Base-by-base conservation (phyloP, 2,888 invertebrate species). In the Axea sp. region DNA sequence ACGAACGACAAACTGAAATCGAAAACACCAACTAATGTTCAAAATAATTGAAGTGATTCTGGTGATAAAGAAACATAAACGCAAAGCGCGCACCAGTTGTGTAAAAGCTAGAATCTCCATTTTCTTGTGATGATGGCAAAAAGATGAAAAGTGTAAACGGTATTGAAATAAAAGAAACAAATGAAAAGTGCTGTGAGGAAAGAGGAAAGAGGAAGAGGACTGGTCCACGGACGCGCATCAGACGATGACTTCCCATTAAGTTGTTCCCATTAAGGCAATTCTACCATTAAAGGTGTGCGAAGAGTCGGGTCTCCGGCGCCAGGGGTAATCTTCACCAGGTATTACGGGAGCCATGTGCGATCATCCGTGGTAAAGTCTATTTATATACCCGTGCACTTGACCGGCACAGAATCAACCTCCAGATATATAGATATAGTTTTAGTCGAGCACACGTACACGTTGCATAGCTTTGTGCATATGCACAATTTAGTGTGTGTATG, bases 231-330 rank as follows among this genome's bases (percentile, higher is more conserved):
- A 28, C 33, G 77, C 15, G 69, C 75, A 80, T 65, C 76, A 71
- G 79, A 76, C 81, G 82, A 83, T 83, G 83, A 82, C 78, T 82
- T 81, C 80, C 80, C 81, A 83, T 82, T 82, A 82, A 83, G 47
- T 47, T 49, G 57, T 47, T 59, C 41, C 43, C 57, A 43, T 60
- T 69, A 60, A 64, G 64, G 77, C 76, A 76, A 78, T 72, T 73
- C 77, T 74, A 77, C 77, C 80, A 79, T 82, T 80, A 80, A 73
- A 78, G 45, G 43, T 19, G 9, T 15, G 43, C 28, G 15, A 28
- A 2, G 15, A 45, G 19, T 30, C 39, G 24, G 37, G 67, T 41
- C 35, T 43, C 37, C 43, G 76, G 71, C 76, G 74, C 75, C 76
- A 76, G 53, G 69, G 62, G 76, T 65, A 77, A 76, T 73, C 71